Evolutionary conservation across 2,888 invertebrate genomes (phyloP), one percentile per base, ranked within the genome.

Genomic region (Xiphydria camelus): DNA sequence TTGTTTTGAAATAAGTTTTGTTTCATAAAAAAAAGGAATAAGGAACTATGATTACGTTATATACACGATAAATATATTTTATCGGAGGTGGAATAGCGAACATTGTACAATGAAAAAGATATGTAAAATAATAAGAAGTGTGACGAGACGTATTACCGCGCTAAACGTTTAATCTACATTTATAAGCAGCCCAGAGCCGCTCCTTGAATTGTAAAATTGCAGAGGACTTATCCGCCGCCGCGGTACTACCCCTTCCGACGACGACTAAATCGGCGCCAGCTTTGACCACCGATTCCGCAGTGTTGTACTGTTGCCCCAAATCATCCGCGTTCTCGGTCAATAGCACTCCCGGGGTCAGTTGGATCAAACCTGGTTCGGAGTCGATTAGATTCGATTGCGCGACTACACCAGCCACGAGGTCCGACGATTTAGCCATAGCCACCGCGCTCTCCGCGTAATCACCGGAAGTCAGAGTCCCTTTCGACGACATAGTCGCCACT

Each of bases 341-440:
- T 66, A 90, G 87, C 0, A 97, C 94, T 25, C 97, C 97, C 7
- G 97, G 97, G 3, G 96, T 97, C 55, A 98, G 79, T 69, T 96
- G 94, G 32, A 98, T 80, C 10, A 92, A 78, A 3, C 87, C 87
- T 1, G 89, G 88, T 56, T 86, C 81, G 20, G 84, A 80, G 26
- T 87, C 84, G 15, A 86, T 78, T n/a, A n/a, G n/a, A 37, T 85
- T 80, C 23, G 83, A 86, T 71, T 97, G 97, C 52, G 91, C 89
- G 14, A 99, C 95, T 75, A 96, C 85, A 1, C 98, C 98, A 32
- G 87, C 82, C 0, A 97, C 86, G 57, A 93, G 78, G 56, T 91
- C 85, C 1, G 82, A 79, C 20, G 82, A 79, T 22, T 83, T 80
- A 6, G 89, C 91, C 76, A 96, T 83, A 57, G 86, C 81, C 1